Percentiles rank a stretch among this genome's conserved stretches.
Conservation (phyloP, 2,113 vertebrate species). For the Rhinolophus sinicus region DNA sequence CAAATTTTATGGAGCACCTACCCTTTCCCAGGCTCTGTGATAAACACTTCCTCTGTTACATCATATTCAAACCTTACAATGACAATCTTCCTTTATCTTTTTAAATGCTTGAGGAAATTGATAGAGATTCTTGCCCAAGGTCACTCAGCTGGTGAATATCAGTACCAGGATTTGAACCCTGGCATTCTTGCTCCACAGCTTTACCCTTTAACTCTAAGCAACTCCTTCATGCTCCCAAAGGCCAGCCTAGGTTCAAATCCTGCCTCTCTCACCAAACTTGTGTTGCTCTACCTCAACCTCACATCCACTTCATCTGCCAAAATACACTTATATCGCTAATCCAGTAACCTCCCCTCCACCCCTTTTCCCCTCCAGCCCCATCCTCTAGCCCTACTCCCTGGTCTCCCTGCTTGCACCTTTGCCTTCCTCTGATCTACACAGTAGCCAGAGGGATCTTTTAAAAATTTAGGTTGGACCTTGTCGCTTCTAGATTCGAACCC, state of each 20-base stretch:
- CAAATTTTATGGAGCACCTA: neutral
- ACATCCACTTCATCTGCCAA: neutral
- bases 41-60: neutral
- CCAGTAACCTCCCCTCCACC: neutral
- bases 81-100: neutral
- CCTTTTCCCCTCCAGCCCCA: neutral
- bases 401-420: neutral
- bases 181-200: neutral
- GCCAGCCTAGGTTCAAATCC: neutral
- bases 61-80: neutral
- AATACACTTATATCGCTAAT: neutral
- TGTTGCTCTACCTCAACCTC: neutral
- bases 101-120: conserved; percentile 2
- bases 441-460: conserved; percentile 1
- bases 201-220: neutral
- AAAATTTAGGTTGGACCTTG: neutral
- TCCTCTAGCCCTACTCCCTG: neutral
- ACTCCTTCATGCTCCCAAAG: neutral
- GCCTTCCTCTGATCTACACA: neutral
- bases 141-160: neutral
- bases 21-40: neutral
- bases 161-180: neutral
- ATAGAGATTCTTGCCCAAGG: neutral
- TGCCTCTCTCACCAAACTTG: neutral
- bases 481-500: neutral